Base-by-base conservation (phyloP, 2,113 vertebrate species). In the Oryzias melastigma region DNA sequence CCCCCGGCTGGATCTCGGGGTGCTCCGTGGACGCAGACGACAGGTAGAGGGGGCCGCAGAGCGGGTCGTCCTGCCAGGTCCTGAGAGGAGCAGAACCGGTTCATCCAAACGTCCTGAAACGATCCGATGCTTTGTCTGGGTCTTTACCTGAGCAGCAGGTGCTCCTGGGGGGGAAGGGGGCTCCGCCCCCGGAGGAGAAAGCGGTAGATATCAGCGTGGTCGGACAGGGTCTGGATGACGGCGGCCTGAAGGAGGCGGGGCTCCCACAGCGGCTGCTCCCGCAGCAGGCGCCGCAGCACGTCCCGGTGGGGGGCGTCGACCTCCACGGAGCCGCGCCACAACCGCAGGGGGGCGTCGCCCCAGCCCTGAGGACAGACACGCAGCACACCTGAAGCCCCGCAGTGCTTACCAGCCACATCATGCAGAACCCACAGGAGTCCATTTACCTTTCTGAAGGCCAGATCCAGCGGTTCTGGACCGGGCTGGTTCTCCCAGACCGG, bases 121-220 rank as follows among this genome's bases (percentile, higher is more conserved):
- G 35, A 35, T 35, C 8, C 3, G 35, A 35, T 35, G 35, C 10
- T 3, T 12, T 0, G 10, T 35, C 35, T 8, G 10, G 35, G 52
- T 68, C 40, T 27, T 62, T 84, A 94, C 93, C 92, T 92, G 60
- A 93, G 78, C 67, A 94, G 78, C 57, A 92, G 77, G 62, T 91
- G 83, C 16, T 93, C 90, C 65, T 80, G 84, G 0, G 77, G 75
- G 51, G 86, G 81, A 27, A 87, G 63, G 4, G 82, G 76, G 18
- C 86, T 75, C 40, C 52, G 81, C 24, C 82, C 83, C 58, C 80
- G 71, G 16, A 86, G 76, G 46, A 86, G 58, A 67, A 87, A 93
- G 57, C 78, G 89, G 71, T 88, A 93, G 27, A 94, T 84, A 12
- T 94, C 91, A 0, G 82, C 25, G 70, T 92, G 82, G 63, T 88